Base-by-base conservation (phyloP, 2,797 vertebrate genomes). In the Crypturellus tataupa region DNA sequence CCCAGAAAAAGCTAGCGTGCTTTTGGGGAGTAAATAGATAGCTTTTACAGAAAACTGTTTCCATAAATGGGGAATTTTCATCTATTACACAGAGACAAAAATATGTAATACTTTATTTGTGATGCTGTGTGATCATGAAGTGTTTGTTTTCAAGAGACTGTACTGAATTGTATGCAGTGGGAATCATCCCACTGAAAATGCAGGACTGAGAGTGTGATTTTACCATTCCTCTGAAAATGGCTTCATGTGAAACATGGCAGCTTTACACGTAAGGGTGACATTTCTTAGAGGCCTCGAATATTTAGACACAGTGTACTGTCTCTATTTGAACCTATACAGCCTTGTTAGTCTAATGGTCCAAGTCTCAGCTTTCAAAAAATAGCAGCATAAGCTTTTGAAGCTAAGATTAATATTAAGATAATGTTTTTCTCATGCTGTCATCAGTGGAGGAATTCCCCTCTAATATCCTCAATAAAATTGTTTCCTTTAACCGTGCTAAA, bases 371-470 rank as follows among this genome's bases (percentile, higher is more conserved):
- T 96, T 93, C 12, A 27, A 94, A 93, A 96, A 93, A 91, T 27
- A 90, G 47, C 51, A 91, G 80, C 68, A 90, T 69, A 87, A 91
- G 33, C 78, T 91, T 94, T 93, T 91, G 84, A 91, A 93, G 89
- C 88, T 80, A 75, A 94, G 91, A 94, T 94, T 86, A 82, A 85
- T 90, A 90, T 63, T 90, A 89, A 82, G 95, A 96, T 95, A 93
- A 89, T 89, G 24, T 77, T 96, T 96, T 94, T 97, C 95, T 96
- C 93, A 91, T 94, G 89, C 89, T 96, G 91, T 96, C 95, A 96
- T 95, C 87, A 86, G 89, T 85, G 49, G 40, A 95, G 87, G 91
- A 95, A 96, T 96, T 96, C 93, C 91, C 95, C 95, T 90, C 80
- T 82, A 94, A 87, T 91, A 96, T 91, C 83, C 90, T 94, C 55